These are phyloP conservation scores for Cantharis lateralis DNA, from an alignment of 2,888 invertebrate genomes.

Conservation along the genomic window DNA sequence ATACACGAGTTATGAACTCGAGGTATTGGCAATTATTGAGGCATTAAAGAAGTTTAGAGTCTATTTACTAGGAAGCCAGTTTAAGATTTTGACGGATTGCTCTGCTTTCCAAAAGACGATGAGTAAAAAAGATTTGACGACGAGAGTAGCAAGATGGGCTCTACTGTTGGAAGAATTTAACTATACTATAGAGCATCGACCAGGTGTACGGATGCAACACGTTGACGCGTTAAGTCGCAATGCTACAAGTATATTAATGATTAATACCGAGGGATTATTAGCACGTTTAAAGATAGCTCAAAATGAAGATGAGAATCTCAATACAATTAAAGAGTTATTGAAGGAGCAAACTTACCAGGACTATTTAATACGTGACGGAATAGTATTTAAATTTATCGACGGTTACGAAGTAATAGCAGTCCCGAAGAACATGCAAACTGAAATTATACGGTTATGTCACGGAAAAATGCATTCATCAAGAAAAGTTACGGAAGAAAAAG, in stretches of 20 bases:
- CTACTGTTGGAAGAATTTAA: slow-evolving; percentile 40
- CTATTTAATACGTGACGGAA: too few relatives aligned
- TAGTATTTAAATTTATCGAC: too few relatives aligned
- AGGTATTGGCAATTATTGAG: slow-evolving; percentile 45
- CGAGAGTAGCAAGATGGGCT: slow-evolving; percentile 44
- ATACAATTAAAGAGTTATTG: too few relatives aligned
- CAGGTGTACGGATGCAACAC: slow-evolving; percentile 34
- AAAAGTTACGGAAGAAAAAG: slow-evolving; percentile 31
- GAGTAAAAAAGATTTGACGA: slow-evolving; percentile 37
- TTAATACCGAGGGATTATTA: too few relatives aligned
- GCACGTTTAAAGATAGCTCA: too few relatives aligned
- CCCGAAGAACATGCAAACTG: neutral
- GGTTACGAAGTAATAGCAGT: neutral
- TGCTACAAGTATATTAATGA: too few relatives aligned
- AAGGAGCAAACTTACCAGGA: too few relatives aligned
- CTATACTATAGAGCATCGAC: slow-evolving; percentile 41
- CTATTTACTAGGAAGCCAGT: slow-evolving; percentile 40
- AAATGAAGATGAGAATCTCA: too few relatives aligned
- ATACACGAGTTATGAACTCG: slow-evolving; percentile 46
- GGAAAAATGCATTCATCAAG: slow-evolving; percentile 30
- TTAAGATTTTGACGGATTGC: slow-evolving; percentile 47
- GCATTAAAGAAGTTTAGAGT: slow-evolving; percentile 45
- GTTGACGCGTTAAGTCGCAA: too few relatives aligned
- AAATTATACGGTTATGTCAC: slow-evolving; percentile 24
- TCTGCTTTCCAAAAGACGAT: slow-evolving; percentile 44